These are phyloP conservation scores for Dissostichus mawsoni DNA, from an alignment of 2,113 vertebrate species.

Conservation along the genomic window DNA sequence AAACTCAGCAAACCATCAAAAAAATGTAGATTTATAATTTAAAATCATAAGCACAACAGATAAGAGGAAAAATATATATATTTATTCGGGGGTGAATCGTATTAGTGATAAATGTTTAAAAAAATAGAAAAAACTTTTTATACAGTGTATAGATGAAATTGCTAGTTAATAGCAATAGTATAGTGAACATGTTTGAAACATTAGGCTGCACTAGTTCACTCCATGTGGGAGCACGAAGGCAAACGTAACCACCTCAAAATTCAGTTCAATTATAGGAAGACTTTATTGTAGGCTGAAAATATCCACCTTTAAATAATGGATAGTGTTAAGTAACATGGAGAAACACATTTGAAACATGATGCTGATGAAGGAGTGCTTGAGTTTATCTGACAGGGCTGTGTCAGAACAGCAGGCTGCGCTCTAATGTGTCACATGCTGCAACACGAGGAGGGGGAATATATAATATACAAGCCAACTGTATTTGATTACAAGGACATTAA, in stretches of 20 bases:
- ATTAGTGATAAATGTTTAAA: too few species aligned
- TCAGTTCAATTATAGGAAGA: neutral
- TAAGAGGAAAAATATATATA: too few species aligned
- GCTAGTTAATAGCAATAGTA: neutral
- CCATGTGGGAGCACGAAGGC: neutral
- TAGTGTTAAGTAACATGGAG: neutral
- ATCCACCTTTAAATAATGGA: neutral
- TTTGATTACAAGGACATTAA: too few species aligned
- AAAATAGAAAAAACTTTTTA: too few species aligned
- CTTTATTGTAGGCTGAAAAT: neutral
- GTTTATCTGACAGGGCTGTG: conserved; percentile 2
- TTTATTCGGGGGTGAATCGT: too few species aligned
- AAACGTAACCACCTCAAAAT: neutral
- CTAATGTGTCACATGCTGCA: conserved; percentile 40
- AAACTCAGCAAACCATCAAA: too few species aligned
- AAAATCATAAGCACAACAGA: too few species aligned
- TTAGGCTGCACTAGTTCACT: neutral
- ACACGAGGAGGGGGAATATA: conserved; percentile 3
- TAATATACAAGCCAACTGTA: too few species aligned
- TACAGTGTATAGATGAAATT: too few species aligned
- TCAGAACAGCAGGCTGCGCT: conserved; percentile 6
- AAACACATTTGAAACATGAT: neutral
- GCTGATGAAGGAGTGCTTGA: conserved; percentile 6
- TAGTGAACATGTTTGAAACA: too few species aligned
- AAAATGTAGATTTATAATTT: too few species aligned